Evolutionary conservation across 1,140 invertebrate species (phyloP).

Genomic region (Odontomachus brunneus): DNA sequence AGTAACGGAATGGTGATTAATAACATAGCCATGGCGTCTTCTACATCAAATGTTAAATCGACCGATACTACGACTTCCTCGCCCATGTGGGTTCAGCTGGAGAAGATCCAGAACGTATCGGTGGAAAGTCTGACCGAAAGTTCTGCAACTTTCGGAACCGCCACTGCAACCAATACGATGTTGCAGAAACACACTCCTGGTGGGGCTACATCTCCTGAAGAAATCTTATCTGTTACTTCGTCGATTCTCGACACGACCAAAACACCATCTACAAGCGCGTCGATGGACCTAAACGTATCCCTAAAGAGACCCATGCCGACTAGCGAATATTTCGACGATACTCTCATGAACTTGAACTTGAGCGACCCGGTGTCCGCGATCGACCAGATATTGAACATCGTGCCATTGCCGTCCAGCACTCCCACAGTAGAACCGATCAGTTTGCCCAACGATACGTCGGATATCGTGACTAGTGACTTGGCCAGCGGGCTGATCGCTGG

Average conservation of each 20-base stretch:
- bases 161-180: too few relatives aligned
- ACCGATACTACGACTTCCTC: background rate
- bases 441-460: slow-evolving; percentile 68
- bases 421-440: slow-evolving; percentile 65
- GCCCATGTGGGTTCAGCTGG: background rate
- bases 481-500: slow-evolving; percentile 81
- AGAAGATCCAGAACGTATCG: background rate
- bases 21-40: background rate
- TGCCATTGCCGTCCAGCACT: slow-evolving; percentile 48
- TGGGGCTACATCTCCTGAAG: background rate
- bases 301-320: background rate
- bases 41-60: background rate
- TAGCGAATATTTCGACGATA: background rate
- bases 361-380: slow-evolving; percentile 73
- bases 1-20: background rate
- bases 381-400: slow-evolving; percentile 77
- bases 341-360: slow-evolving; percentile 22
- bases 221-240: background rate
- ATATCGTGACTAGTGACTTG: slow-evolving; percentile 67
- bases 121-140: background rate
- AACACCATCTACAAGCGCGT: background rate
- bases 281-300: background rate
- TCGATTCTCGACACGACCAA: background rate
- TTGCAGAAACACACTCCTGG: background rate
- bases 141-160: background rate